A percentile compares a stretch with the other conserved stretches of the same genome.
These are phyloP conservation scores for Menidia menidia DNA, from an alignment of 2,797 vertebrate species.

Conservation along the genomic window DNA sequence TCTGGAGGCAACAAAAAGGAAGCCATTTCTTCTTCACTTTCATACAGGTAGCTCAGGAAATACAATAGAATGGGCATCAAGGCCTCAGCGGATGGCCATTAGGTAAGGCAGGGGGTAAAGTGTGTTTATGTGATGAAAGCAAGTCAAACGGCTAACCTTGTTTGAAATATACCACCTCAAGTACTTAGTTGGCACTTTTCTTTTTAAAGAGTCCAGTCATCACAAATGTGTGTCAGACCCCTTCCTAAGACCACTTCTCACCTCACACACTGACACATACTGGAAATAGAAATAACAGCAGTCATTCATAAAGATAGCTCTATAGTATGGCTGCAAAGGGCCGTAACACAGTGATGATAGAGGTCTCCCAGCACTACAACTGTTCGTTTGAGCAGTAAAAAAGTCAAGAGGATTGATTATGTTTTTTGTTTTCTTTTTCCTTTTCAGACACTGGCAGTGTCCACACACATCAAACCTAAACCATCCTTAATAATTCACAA, in stretches of 20 bases:
- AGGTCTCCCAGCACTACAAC: background rate
- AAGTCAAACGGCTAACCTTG: conserved; percentile 1
- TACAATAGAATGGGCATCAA: conserved; percentile 4
- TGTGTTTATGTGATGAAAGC: background rate
- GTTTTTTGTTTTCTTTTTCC: background rate
- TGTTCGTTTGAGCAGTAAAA: background rate
- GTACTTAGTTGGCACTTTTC: conserved; percentile 3
- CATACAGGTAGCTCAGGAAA: conserved; percentile 19
- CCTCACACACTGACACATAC: conserved; percentile 23
- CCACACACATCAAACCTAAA: conserved; percentile 15
- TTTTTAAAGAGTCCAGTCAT: conserved; percentile 55
- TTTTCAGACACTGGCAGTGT: conserved; percentile 3
- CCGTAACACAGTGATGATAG: background rate
- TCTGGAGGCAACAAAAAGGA: conserved; percentile 1
- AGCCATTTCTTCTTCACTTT: background rate
- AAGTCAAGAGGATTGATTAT: background rate
- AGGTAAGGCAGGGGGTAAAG: no score
- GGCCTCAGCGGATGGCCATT: background rate
- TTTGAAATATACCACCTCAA: conserved; percentile 28
- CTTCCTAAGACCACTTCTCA: conserved; percentile 45
- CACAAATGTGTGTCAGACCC: conserved; percentile 39
- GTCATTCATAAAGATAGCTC: conserved; percentile 50
- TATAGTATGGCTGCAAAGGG: background rate
- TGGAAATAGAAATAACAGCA: conserved; percentile 21
- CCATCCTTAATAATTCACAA: conserved; percentile 48